A percentile compares a stretch with the other conserved stretches of the same genome.
These are phyloP conservation scores for Psittacula echo DNA, from an alignment of 2,797 vertebrate species.

Conservation along the genomic window DNA sequence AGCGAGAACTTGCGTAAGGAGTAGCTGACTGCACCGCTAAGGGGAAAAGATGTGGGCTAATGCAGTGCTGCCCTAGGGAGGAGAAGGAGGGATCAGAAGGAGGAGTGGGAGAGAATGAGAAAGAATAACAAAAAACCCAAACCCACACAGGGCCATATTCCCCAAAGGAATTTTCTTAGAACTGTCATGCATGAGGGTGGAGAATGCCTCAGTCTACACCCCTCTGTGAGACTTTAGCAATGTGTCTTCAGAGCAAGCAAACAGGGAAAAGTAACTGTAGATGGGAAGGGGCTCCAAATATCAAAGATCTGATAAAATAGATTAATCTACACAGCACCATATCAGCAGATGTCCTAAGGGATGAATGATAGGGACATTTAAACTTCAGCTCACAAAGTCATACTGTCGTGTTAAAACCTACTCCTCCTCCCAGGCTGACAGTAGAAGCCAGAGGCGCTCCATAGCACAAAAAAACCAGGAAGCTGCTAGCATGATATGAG, in stretches of 20 bases:
- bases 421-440: not conserved
- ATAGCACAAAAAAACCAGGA: not conserved
- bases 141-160: not conserved
- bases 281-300: not conserved
- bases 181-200: accelerated
- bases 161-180: not conserved
- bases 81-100: not conserved
- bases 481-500: not conserved
- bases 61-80: not conserved
- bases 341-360: not conserved
- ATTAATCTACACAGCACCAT: not conserved
- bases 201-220: not conserved
- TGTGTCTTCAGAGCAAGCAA: not conserved
- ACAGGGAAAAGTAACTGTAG: not conserved
- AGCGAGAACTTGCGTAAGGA: not conserved
- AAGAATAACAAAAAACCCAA: not conserved
- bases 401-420: not conserved
- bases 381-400: not conserved
- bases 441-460: not conserved
- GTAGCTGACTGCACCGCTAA: not conserved
- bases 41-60: not conserved
- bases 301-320: not conserved
- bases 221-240: not conserved
- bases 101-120: not conserved
- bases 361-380: not conserved